Conservation (phyloP, 1,140 invertebrate species). For the Zaprionus ornatus region DNA sequence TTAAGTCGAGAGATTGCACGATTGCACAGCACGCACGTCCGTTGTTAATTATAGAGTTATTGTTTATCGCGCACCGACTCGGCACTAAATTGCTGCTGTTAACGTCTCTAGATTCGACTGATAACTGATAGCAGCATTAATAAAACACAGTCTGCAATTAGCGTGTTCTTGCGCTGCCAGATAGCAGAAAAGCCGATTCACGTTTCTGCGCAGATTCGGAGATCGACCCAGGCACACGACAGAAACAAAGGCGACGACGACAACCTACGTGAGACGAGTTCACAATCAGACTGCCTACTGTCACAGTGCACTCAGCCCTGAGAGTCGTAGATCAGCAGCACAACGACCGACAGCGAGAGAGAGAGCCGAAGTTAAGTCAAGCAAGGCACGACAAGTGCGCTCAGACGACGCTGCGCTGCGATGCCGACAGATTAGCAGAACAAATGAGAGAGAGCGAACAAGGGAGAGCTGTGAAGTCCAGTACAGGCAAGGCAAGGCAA, state of each 20-base stretch:
- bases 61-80: constrained; percentile 35
- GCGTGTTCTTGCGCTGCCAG: constrained; percentile 5
- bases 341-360: neutral
- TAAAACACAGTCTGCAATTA: constrained; percentile 28
- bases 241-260: constrained; percentile 10
- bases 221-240: neutral
- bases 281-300: constrained; percentile 38
- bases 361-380: neutral
- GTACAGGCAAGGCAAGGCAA: neutral
- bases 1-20: neutral
- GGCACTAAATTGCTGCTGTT: constrained; percentile 25
- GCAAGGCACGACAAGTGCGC: neutral
- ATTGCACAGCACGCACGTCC: constrained; percentile 5
- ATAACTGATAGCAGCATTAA: constrained; percentile 34
- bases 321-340: neutral
- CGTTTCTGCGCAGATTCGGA: neutral
- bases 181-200: constrained; percentile 4
- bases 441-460: neutral
- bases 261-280: constrained; percentile 44
- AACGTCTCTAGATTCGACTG: constrained; percentile 18
- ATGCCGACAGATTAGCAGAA: constrained; percentile 9
- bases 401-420: neutral
- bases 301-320: constrained; percentile 2
- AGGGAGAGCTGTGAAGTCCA: constrained; percentile 25
- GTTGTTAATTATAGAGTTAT: constrained; percentile 35